phyloP scores from a whole-genome alignment of 2,797 vertebrate genomes.

The Chaenodraco wilsoni region DNA sequence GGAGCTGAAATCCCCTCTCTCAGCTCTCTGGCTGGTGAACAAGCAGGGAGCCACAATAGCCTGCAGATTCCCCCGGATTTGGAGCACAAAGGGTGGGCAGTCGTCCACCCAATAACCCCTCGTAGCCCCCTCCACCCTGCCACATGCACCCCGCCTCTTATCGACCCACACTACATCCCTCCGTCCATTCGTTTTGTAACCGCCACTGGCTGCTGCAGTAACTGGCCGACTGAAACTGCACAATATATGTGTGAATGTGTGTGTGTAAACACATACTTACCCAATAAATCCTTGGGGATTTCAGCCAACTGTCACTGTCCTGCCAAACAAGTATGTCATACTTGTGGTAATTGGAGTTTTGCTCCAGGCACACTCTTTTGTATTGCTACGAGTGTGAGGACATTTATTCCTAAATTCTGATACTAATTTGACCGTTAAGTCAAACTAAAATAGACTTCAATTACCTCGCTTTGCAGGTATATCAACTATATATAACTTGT shows the following conservation, averaged over 20 bases:
- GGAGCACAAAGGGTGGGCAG: conserved; percentile 83
- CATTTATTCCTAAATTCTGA: conserved; percentile 13
- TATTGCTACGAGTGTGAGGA: conserved; percentile 22
- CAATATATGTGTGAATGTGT: conserved; percentile 22
- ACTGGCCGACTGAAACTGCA: conserved; percentile 33
- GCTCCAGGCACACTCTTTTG: conserved; percentile 34
- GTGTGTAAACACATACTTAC: conserved; percentile 26
- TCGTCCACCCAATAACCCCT: conserved; percentile 73
- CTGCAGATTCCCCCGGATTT: conserved; percentile 85
- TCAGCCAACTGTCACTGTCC: conserved; percentile 48
- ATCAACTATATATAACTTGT: neutral
- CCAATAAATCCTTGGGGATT: conserved; percentile 43
- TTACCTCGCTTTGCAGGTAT: neutral
- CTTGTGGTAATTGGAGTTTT: conserved; percentile 60
- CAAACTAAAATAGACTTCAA: conserved; percentile 6
- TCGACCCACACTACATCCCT: conserved; percentile 6
- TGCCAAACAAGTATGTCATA: conserved; percentile 42
- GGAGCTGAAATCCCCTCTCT: conserved; percentile 80
- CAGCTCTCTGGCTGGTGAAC: conserved; percentile 84
- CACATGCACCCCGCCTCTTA: conserved; percentile 43
- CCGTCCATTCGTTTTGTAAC: conserved; percentile 26
- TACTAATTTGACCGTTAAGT: conserved; percentile 3
- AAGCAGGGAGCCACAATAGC: conserved; percentile 83
- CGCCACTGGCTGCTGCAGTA: conserved; percentile 24
- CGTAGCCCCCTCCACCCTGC: conserved; percentile 41